Conservation (phyloP, 2,113 vertebrate genomes). For the Pomatostomus ruficeps region DNA sequence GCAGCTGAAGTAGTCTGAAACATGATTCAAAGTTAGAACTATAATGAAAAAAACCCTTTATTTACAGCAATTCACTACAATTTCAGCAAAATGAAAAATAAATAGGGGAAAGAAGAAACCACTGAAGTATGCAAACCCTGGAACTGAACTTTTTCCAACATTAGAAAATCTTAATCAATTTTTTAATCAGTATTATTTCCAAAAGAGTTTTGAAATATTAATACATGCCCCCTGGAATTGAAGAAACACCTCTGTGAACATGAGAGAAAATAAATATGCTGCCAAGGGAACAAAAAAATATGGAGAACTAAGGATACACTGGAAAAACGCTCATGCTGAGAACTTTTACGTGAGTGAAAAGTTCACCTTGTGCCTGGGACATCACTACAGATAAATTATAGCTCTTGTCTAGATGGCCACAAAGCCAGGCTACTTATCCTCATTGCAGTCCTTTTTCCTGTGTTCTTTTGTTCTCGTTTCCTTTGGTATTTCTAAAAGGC, state of each 20-base stretch:
- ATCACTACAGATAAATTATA: not conserved
- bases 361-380: not conserved
- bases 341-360: not conserved
- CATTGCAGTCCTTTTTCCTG: not conserved
- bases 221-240: not conserved
- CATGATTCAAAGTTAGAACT: not conserved
- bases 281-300: not conserved
- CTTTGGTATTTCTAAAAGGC: not conserved
- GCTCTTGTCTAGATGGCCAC: not conserved
- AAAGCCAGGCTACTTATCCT: not conserved
- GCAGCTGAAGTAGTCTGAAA: not conserved
- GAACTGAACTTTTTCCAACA: not conserved
- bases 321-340: not conserved
- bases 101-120: not conserved
- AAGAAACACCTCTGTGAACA: not conserved
- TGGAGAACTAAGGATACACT: not conserved
- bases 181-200: not conserved
- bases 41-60: not conserved
- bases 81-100: not conserved
- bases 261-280: not conserved
- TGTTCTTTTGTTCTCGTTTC: not conserved
- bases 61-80: not conserved
- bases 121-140: accelerated
- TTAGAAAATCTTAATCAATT: not conserved
- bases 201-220: not conserved